Base-by-base conservation (phyloP, 2,113 vertebrate genomes). In the Girardinichthys multiradiatus region DNA sequence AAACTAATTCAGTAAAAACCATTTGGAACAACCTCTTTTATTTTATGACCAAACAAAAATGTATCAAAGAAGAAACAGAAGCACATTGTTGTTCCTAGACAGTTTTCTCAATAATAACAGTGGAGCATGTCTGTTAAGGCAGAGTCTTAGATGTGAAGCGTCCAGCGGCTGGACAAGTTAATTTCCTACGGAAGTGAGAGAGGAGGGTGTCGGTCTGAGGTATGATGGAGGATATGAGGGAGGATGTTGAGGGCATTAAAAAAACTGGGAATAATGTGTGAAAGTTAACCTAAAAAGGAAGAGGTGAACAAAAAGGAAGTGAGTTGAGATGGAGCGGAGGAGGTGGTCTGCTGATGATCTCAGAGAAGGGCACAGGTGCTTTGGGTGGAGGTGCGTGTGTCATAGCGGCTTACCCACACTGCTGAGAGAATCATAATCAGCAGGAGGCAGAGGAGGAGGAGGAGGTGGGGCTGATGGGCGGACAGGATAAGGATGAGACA, bases 101-200 rank as follows among this genome's bases (percentile, higher is more conserved):
- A 19, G 30, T 77, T 84, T 81, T 84, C 68, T 76, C 37, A 33
- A 63, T 81, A 51, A n/a, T 82, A 79, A 54, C 10, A 24, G 48
- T 3, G 42, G 70, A 57, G 65, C n/a, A 61, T 72, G 64, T 74
- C 28, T 42, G 70, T 82, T 60, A 74, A 83, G 74, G 51, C 64
- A 65, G 76, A 80, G 70, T 39, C 9, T 0, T 86, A 72, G 58
- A 77, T 76, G 86, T 83, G 77, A 88, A 80, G 72, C 26, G 48
- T 61, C 71, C 68, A 80, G 72, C 3, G 72, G 82, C 91, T 80
- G 92, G 92, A 92, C 90, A 62, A 84, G 90, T 90, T 92, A 85
- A 91, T 94, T 93, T 94, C 94, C 93, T 93, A 91, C 29, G 90
- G 88, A 92, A 90, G 91, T 80, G 19, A 1, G 81, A 37, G 77